Percentiles rank a stretch among this genome's conserved stretches.
Conservation (phyloP, 1,140 invertebrate species). For the Reticulitermes speratus region DNA sequence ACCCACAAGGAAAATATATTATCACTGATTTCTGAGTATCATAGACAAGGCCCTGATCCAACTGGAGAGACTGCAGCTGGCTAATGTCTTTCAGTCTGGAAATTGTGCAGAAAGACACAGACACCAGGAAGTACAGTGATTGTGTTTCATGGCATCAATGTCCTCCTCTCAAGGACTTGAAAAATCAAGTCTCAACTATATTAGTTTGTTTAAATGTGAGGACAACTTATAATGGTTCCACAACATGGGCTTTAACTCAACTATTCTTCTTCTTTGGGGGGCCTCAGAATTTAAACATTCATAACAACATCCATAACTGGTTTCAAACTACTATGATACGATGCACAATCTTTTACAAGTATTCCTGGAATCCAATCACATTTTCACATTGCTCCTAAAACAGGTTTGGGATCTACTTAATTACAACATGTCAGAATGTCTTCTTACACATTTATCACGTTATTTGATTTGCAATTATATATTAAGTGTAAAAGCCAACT, state of each 20-base stretch:
- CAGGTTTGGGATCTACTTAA: background rate
- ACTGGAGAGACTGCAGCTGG: background rate
- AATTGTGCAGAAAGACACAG: background rate
- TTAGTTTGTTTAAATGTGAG: background rate
- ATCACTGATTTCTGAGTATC: background rate
- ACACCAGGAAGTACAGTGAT: background rate
- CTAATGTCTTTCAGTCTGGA: background rate
- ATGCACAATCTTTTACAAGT: constrained; percentile 10
- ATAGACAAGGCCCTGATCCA: background rate
- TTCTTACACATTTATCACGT: background rate
- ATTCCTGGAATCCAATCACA: constrained; percentile 1
- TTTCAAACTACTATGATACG: constrained; percentile 13
- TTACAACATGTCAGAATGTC: background rate
- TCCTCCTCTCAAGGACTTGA: background rate
- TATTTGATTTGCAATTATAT: constrained; percentile 16
- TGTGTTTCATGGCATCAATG: background rate
- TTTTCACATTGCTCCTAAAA: background rate
- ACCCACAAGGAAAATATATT: constrained; percentile 5
- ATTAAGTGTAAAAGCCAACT: background rate
- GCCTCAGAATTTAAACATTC: background rate
- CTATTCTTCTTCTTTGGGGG: background rate
- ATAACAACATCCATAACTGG: background rate
- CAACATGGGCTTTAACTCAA: background rate
- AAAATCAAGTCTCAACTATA: background rate
- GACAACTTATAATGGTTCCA: background rate